These are phyloP conservation scores for Oligia fasciuncula DNA, from an alignment of 2,888 invertebrate species.

Conservation along the genomic window DNA sequence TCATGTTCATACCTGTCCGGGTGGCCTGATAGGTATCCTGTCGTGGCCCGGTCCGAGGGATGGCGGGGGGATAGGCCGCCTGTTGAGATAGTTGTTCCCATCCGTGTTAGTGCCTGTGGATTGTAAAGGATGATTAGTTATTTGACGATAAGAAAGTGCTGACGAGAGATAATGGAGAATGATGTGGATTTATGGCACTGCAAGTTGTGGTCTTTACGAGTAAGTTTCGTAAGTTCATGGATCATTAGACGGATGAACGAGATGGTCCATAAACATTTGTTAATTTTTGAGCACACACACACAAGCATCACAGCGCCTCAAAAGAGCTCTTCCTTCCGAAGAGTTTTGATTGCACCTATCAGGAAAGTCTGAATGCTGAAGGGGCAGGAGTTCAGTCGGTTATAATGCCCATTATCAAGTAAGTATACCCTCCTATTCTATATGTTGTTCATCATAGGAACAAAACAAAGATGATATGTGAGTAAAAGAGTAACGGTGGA, in stretches of 20 bases:
- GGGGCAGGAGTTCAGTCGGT: not conserved
- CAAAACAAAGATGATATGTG: not conserved
- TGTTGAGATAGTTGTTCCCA: conserved; percentile 91
- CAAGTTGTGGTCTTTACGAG: not conserved
- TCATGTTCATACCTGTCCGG: conserved; percentile 87
- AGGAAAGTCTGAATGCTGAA: not conserved
- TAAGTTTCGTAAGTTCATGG: not conserved
- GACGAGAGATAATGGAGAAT: not conserved
- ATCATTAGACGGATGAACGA: not conserved
- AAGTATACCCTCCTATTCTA: not conserved
- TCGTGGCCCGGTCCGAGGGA: conserved; percentile 95
- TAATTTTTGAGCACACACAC: not conserved
- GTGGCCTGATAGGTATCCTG: conserved; percentile 95
- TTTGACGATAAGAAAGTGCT: not conserved
- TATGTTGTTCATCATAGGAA: not conserved
- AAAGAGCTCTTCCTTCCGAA: not conserved
- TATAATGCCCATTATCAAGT: not conserved
- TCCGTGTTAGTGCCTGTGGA: conserved; percentile 91
- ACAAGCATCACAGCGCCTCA: not conserved
- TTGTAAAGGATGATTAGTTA: conserved; percentile 16
- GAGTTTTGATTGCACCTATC: not conserved
- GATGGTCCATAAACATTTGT: not conserved
- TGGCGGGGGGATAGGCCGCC: conserved; percentile 95
- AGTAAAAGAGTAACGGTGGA: too few species aligned
- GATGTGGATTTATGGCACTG: not conserved